Conservation (phyloP, 2,888 invertebrate genomes). For the Heliconius ismenius region DNA sequence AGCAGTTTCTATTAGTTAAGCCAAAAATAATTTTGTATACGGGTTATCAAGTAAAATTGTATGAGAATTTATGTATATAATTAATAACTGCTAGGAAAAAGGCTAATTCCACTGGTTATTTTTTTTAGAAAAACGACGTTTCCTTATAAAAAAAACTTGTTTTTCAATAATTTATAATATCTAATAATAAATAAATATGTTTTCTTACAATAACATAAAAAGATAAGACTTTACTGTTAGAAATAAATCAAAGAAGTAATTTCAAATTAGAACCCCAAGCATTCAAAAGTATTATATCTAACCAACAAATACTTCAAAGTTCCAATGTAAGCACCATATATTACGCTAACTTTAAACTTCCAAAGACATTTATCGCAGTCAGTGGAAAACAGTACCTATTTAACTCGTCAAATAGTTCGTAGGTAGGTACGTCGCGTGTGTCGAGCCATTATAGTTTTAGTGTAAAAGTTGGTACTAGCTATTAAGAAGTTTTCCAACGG, state of each 20-base stretch:
- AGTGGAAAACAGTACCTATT: background rate
- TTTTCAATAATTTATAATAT: no score
- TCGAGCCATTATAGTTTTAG: conserved; percentile 35
- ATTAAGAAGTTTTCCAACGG: conserved; percentile 37
- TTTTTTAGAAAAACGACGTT: background rate
- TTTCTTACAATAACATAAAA: background rate
- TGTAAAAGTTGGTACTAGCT: conserved; percentile 37
- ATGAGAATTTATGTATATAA: background rate
- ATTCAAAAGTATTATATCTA: background rate
- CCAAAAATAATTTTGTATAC: background rate
- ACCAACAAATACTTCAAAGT: background rate
- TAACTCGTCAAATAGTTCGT: conserved; percentile 10
- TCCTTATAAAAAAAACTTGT: no score
- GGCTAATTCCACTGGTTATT: background rate
- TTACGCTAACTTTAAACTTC: background rate
- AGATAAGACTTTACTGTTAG: background rate
- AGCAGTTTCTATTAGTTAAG: background rate
- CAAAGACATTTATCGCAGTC: background rate
- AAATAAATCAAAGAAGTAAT: background rate
- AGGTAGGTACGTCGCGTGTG: conserved; percentile 35
- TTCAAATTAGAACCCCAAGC: background rate
- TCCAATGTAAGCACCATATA: background rate
- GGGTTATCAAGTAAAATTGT: background rate
- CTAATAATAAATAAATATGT: no score
- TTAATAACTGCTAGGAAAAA: background rate